phyloP scores from a whole-genome alignment of 2,113 vertebrate genomes.

The Chiloscyllium plagiosum region DNA sequence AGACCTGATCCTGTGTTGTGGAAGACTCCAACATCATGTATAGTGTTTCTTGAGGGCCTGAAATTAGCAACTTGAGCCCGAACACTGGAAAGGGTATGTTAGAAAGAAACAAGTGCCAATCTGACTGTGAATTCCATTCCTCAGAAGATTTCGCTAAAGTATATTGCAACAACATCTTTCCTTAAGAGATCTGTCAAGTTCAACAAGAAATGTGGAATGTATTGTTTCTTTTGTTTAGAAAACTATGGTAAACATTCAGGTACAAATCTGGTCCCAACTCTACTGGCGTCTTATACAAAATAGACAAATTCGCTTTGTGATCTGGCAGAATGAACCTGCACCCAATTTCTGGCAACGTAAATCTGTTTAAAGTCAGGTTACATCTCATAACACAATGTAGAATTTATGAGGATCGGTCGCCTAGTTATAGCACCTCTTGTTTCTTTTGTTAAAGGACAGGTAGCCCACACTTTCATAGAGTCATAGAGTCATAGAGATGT shows the following conservation, averaged over 20 bases:
- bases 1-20: too few species aligned
- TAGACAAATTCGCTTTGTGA: not conserved
- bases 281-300: not conserved
- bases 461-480: not conserved
- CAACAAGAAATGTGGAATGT: not conserved
- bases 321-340: not conserved
- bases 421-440: not conserved
- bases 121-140: too few species aligned
- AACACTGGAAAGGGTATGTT: too few species aligned
- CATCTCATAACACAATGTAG: not conserved
- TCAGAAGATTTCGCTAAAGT: not conserved
- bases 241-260: not conserved
- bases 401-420: not conserved
- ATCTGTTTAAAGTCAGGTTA: not conserved
- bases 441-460: not conserved
- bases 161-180: not conserved
- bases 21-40: too few species aligned
- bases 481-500: too few species aligned
- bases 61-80: too few species aligned
- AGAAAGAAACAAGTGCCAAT: too few species aligned
- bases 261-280: not conserved
- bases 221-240: not conserved
- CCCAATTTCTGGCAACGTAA: not conserved
- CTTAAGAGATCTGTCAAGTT: not conserved
- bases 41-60: too few species aligned